Base-by-base conservation (phyloP, 2,113 vertebrate genomes). In the Phalacrocorax aristotelis region DNA sequence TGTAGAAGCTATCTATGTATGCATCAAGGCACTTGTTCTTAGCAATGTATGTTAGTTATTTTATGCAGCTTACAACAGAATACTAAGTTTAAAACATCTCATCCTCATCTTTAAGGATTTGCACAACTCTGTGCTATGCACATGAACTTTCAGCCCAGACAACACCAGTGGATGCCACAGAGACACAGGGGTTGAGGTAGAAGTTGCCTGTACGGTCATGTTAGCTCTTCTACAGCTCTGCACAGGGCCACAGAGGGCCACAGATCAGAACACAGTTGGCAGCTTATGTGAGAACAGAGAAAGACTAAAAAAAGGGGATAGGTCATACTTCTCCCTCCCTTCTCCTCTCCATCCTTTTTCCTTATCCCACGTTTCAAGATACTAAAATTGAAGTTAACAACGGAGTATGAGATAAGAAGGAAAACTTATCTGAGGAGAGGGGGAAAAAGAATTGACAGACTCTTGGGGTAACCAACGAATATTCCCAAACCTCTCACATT, bases 141-240 rank as follows among this genome's bases (percentile, higher is more conserved):
- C 2, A 1, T 6, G 20, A 32, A 6, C 18, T 29, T 57, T 16
- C 30, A 36, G 27, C 23, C 20, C 38, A 58, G 52, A 22, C 30
- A 36, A 1, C 20, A 9, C 12, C 2, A 5, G 0, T 32, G 48
- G 57, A 44, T 30, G 10, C 9, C 4, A 3, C 5, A 27, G 34
- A 38, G 27, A 13, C 30, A 23, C 23, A n/a, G 26, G 6, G 29
- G 5, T 11, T 18, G 51, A 40, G 38, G 30, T 8, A 72, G 48
- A 58, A 76, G 15, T 2, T n/a, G 21, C 38, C 68, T 58, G 57
- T 44, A 32, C 19, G 15, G 13, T 7, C 9, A 5, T 5, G 0
- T 40, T 36, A 44, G 14, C 18, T 79, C 26, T 11, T 70, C 15
- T 23, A 1, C 9, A 34, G 40, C 32, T 64, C 22, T 42, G 40